phyloP scores from a whole-genome alignment of 2,113 vertebrate species.

The Ranitomeya imitator region DNA sequence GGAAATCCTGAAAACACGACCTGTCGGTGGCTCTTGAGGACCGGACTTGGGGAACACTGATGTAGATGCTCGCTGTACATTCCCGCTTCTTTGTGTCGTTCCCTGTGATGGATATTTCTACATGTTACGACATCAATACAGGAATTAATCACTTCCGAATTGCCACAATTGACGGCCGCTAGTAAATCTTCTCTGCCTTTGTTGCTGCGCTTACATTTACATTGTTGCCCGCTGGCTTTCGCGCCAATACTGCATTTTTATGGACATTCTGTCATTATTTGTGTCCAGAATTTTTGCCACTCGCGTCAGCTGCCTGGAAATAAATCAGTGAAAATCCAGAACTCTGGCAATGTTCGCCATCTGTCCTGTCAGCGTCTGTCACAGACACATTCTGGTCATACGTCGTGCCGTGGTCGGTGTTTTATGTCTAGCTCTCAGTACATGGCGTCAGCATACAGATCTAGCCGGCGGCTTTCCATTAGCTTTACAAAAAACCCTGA shows the following conservation, averaged over 20 bases:
- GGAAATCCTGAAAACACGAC: too few species aligned
- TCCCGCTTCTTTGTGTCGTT: not conserved
- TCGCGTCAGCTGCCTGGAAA: not conserved
- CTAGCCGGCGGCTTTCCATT: too few species aligned
- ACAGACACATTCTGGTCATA: not conserved
- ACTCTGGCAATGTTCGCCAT: not conserved
- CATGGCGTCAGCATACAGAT: too few species aligned
- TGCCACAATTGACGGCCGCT: not conserved
- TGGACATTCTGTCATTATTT: not conserved
- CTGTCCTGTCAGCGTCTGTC: not conserved
- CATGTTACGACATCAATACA: not conserved
- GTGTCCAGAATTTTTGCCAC: not conserved
- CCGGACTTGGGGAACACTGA: too few species aligned
- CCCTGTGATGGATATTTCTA: not conserved
- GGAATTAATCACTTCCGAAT: not conserved
- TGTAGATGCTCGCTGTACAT: not conserved
- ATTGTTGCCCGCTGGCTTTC: not conserved
- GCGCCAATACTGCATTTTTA: not conserved
- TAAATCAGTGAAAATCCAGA: not conserved
- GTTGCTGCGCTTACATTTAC: not conserved
- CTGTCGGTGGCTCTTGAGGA: too few species aligned
- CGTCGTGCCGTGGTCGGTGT: too few species aligned
- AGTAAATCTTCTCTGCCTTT: not conserved
- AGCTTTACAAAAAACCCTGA: too few species aligned
- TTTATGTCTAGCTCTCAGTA: too few species aligned